A percentile compares a stretch with the other conserved stretches of the same genome.
Conservation (phyloP, 2,113 vertebrate species). For the Salminus brasiliensis region DNA sequence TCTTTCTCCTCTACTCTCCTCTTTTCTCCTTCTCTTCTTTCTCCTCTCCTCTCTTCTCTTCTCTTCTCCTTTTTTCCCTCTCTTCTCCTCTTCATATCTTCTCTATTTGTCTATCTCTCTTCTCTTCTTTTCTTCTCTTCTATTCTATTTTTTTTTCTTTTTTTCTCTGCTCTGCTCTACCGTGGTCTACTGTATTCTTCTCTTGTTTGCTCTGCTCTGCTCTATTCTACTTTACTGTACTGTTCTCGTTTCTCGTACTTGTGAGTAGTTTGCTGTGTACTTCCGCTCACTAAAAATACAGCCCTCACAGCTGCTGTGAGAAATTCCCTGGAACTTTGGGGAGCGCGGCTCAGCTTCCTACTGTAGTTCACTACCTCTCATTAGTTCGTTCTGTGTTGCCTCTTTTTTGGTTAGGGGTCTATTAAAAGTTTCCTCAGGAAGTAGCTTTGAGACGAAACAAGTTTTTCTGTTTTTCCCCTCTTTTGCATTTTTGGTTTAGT, state of each 20-base stretch:
- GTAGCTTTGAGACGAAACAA: not conserved
- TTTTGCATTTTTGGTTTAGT: constrained; percentile 30
- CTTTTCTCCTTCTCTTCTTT: not conserved
- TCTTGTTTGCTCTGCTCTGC: constrained; percentile 50
- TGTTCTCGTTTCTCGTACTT: constrained; percentile 24
- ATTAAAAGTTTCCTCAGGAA: constrained; percentile 32
- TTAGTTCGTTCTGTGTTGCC: constrained; percentile 19
- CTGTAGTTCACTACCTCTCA: constrained; percentile 60
- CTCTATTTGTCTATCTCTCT: not conserved
- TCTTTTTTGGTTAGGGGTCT: not conserved
- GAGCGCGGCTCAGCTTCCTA: constrained; percentile 52
- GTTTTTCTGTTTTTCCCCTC: not conserved
- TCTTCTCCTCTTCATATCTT: not conserved
- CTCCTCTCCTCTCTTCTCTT: not conserved
- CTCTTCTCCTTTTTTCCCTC: not conserved
- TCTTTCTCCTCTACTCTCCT: not conserved
- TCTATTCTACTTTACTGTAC: constrained; percentile 27
- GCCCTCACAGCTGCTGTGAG: constrained; percentile 48
- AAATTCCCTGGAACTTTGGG: constrained; percentile 67
- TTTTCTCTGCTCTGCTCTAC: not conserved
- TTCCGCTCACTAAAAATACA: constrained; percentile 70
- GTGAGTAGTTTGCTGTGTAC: constrained; percentile 55
- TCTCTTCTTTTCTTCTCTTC: too few species aligned
- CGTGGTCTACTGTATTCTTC: not conserved
- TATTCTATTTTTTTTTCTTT: not conserved